These are phyloP conservation scores for Peromyscus polionotus DNA, from an alignment of 2,113 vertebrate species.

Conservation along the genomic window DNA sequence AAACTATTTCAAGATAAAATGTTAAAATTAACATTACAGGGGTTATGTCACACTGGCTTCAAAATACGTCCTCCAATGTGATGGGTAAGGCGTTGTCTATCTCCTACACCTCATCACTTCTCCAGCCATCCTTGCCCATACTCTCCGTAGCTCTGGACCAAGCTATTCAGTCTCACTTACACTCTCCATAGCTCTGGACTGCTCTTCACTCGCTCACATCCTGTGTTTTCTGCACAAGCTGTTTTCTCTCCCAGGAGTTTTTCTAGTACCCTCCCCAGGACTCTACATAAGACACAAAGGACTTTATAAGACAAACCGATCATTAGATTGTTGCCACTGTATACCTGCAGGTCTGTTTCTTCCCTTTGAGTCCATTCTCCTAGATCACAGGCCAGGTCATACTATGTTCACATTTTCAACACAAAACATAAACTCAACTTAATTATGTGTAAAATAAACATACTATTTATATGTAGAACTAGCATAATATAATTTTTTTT, in stretches of 20 bases:
- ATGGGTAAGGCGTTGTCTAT: rapidly evolving
- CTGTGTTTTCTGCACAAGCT: not conserved
- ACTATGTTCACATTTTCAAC: not conserved
- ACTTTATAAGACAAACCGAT: not conserved
- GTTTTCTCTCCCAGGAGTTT: not conserved
- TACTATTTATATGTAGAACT: not conserved
- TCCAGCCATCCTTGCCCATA: not conserved
- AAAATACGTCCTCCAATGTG: not conserved
- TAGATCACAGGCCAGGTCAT: not conserved
- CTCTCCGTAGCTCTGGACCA: not conserved
- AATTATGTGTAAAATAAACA: not conserved
- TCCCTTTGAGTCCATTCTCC: not conserved
- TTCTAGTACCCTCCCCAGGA: no score
- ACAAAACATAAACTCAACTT: not conserved
- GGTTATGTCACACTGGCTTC: not conserved
- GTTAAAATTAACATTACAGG: not conserved
- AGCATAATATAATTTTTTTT: not conserved
- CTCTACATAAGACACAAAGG: not conserved
- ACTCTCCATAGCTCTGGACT: not conserved
- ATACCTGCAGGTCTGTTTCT: not conserved
- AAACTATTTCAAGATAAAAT: slow-evolving; percentile 27
- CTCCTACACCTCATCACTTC: not conserved
- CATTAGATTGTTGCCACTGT: not conserved
- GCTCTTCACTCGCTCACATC: not conserved
- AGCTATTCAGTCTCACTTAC: not conserved